Conservation (phyloP, 2,888 invertebrate genomes). For the Allolobophora icterica region DNA sequence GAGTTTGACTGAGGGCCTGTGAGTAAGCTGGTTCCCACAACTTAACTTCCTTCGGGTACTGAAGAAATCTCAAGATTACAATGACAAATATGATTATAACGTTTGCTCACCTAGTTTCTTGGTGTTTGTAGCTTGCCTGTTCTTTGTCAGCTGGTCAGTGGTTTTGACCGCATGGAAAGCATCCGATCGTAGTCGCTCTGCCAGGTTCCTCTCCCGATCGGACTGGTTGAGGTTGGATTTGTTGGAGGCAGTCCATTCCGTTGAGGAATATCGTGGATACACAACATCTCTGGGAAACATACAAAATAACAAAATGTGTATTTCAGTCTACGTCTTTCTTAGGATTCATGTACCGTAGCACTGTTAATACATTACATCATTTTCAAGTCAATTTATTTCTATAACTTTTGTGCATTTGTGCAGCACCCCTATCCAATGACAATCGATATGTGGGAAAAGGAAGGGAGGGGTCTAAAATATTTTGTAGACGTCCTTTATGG, state of each 20-base stretch:
- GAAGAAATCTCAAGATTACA: not conserved
- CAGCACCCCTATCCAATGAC: too few relatives aligned
- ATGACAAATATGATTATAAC: not conserved
- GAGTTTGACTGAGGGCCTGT: not conserved
- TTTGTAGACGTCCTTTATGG: too few relatives aligned
- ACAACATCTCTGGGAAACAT: constrained; percentile 65
- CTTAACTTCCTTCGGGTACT: too few relatives aligned
- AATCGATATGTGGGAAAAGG: too few relatives aligned
- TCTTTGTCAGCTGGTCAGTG: constrained; percentile 65
- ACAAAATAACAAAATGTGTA: not conserved
- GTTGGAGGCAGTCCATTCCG: constrained; percentile 89
- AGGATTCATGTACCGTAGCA: not conserved
- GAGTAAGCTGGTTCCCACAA: not conserved
- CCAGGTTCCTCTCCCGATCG: constrained; percentile 79
- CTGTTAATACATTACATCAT: not conserved
- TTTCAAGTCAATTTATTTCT: too few relatives aligned
- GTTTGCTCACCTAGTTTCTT: constrained; percentile 75
- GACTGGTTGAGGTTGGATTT: constrained; percentile 79
- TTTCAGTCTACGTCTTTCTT: not conserved
- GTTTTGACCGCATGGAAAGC: constrained; percentile 65
- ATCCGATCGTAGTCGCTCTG: constrained; percentile 63
- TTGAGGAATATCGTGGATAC: constrained; percentile 83
- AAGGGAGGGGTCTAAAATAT: too few relatives aligned
- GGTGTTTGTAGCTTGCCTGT: constrained; percentile 77
- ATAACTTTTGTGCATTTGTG: too few relatives aligned